phyloP scores from a whole-genome alignment of 2,888 invertebrate genomes.

The Cremastobaeus sp. region DNA sequence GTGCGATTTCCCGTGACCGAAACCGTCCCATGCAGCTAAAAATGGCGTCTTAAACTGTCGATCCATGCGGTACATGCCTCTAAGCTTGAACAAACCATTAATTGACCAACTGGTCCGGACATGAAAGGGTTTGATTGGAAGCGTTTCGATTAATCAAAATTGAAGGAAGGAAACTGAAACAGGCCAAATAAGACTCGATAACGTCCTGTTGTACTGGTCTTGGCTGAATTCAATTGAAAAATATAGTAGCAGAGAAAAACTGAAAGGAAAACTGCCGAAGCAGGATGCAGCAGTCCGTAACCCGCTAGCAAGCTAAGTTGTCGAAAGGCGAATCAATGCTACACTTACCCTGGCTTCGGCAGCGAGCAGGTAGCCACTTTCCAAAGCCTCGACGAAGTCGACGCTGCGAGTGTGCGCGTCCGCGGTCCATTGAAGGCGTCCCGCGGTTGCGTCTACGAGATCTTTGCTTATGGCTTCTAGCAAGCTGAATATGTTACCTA shows the following conservation, averaged over 20 bases:
- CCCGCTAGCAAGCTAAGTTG: slow-evolving; percentile 68
- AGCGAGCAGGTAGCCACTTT: slow-evolving; percentile 92
- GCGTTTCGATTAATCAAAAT: slow-evolving; percentile 5
- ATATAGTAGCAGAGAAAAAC: slow-evolving; percentile 21
- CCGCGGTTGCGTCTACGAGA: slow-evolving; percentile 86
- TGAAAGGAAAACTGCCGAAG: slow-evolving; percentile 63
- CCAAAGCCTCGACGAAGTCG: slow-evolving; percentile 91
- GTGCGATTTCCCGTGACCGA: slow-evolving; percentile 53
- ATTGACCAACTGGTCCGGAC: not conserved
- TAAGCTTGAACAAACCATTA: slow-evolving; percentile 64
- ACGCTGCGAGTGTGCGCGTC: slow-evolving; percentile 80
- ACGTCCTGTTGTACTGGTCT: no score
- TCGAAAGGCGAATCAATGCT: slow-evolving; percentile 38
- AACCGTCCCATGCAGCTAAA: slow-evolving; percentile 64
- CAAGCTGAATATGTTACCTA: slow-evolving; percentile 87
- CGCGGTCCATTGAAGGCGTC: slow-evolving; percentile 81
- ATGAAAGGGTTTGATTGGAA: not conserved
- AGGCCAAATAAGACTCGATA: not conserved
- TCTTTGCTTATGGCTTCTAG: slow-evolving; percentile 86
- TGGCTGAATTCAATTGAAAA: no score
- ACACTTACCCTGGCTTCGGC: slow-evolving; percentile 95
- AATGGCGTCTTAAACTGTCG: slow-evolving; percentile 60
- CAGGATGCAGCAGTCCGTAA: slow-evolving; percentile 68
- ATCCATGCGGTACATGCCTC: slow-evolving; percentile 72
- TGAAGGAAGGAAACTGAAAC: no score